Base-by-base conservation (phyloP, 2,113 vertebrate species). In the Saccopteryx leptura region DNA sequence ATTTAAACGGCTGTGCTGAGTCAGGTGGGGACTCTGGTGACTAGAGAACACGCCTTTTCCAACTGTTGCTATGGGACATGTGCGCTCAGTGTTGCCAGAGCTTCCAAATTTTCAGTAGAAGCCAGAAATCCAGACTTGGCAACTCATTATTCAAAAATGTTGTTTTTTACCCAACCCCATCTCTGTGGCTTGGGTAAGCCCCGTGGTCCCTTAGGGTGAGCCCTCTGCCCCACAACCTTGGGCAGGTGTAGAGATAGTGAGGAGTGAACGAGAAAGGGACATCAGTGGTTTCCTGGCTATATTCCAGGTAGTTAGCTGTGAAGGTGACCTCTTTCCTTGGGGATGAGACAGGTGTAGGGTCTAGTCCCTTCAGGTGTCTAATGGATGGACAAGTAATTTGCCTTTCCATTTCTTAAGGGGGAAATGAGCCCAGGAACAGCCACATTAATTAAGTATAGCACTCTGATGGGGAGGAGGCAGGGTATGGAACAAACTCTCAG, bases 91-190 rank as follows among this genome's bases (percentile, higher is more conserved):
- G 2, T 31, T 71, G 48, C 24, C 26, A 83, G 17, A 61, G 39
- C 28, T 80, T 39, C 63, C 54, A 52, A 24, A 83, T 13, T 91
- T 88, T 79, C n/a, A 79, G 75, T n/a, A 71, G 39, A 85, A 93
- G 39, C 17, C n/a, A 69, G 31, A 90, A 89, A 74, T 75, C 54
- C 31, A 83, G 69, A 52, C 48, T 65, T 39, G 15, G 18, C 33
- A 68, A 71, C 6, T 78, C 48, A 15, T 72, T 65, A 69, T 60
- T 92, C 71, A 56, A 93, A 93, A 80, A 52, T 82, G 50, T 4
- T 33, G 26, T 48, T 86, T 82, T 65, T 65, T 28, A 81, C 21
- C n/a, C 72, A 75, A 28, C 39, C 48, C 78, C 56, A 74, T 28
- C 74, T 95, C 33, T 39, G 31, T 26, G 56, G 18, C 2, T 24